phyloP scores from a whole-genome alignment of 2,113 vertebrate species.

The Myodes glareolus region DNA sequence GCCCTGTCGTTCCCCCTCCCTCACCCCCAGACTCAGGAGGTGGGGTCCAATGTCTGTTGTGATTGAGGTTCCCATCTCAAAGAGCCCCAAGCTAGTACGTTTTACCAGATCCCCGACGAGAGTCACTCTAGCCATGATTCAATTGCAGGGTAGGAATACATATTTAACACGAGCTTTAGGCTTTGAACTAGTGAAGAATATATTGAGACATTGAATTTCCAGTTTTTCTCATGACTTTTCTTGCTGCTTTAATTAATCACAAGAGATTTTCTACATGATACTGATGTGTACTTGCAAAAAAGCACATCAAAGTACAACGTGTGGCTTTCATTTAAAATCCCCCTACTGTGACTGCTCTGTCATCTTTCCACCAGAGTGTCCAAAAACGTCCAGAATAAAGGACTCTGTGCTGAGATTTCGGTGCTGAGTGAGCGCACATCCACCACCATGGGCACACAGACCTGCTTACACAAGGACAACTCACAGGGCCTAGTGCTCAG shows the following conservation, averaged over 20 bases:
- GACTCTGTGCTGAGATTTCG: background rate
- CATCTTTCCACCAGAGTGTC: background rate
- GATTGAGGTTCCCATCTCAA: background rate
- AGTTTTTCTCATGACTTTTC: background rate
- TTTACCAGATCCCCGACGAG: background rate
- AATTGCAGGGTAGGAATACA: background rate
- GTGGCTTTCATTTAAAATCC: background rate
- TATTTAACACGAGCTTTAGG: background rate
- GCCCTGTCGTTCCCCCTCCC: background rate
- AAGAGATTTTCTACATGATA: background rate
- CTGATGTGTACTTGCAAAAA: background rate
- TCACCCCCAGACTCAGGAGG: background rate
- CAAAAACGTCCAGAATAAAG: background rate
- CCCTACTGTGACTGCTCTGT: background rate
- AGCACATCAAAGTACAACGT: background rate
- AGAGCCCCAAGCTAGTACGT: background rate
- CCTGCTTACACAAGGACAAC: background rate
- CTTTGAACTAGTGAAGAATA: background rate
- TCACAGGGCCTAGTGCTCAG: background rate
- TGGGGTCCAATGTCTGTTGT: background rate
- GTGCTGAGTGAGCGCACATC: background rate
- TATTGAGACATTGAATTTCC: background rate
- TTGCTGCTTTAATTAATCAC: constrained; percentile 32
- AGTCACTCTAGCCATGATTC: background rate
- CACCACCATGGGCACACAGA: background rate